These are phyloP conservation scores for Apis mellifera DNA, from an alignment of 1,140 invertebrate genomes.

Conservation along the genomic window DNA sequence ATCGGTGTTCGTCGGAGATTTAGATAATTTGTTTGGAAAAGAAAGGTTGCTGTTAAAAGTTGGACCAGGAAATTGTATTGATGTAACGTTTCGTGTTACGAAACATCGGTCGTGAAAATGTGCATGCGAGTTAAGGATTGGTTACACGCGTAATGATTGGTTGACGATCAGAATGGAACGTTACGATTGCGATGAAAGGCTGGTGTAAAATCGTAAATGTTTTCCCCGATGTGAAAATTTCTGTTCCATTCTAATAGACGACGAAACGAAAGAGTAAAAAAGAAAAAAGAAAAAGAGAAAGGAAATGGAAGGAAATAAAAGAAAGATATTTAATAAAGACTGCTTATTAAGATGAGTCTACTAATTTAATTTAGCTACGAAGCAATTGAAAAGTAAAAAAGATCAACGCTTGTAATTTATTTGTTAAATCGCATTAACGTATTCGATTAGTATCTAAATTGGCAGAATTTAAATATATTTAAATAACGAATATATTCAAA, in stretches of 20 bases:
- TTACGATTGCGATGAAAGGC: conserved; percentile 11
- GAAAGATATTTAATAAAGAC: too few relatives aligned
- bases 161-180: conserved; percentile 19
- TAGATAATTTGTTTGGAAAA: background rate
- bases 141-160: conserved; percentile 3
- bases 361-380: background rate
- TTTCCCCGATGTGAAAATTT: background rate
- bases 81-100: background rate
- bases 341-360: background rate
- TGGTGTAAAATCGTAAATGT: background rate
- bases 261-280: too few relatives aligned
- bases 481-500: too few relatives aligned
- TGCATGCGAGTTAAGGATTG: conserved; percentile 7
- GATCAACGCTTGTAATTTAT: conserved; percentile 1
- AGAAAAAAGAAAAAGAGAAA: too few relatives aligned
- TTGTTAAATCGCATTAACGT: background rate
- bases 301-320: too few relatives aligned
- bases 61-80: background rate
- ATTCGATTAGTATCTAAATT: too few relatives aligned
- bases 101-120: background rate
- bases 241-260: background rate
- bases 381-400: background rate
- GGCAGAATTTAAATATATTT: too few relatives aligned
- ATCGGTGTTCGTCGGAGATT: background rate
- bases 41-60: too few relatives aligned